Percentiles rank a stretch among this genome's conserved stretches.
These are phyloP conservation scores for Candoia aspera DNA, from an alignment of 2,113 vertebrate species.

Conservation along the genomic window DNA sequence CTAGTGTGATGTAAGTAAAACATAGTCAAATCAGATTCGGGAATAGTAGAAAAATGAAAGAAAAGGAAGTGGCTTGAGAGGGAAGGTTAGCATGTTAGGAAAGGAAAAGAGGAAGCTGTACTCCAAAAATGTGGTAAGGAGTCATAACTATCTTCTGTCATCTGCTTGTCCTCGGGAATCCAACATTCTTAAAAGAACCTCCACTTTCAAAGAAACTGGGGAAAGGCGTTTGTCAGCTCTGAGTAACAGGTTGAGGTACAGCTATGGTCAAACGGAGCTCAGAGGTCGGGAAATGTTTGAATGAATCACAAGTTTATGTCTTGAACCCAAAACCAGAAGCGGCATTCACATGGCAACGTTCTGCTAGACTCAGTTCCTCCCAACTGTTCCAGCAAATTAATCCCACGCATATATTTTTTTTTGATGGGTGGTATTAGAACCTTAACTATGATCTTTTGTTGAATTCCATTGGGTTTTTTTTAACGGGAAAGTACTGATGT, in stretches of 20 bases:
- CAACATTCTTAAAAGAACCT: neutral
- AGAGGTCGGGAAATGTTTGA: neutral
- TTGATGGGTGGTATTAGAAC: no score
- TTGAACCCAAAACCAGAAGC: neutral
- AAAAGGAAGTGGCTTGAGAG: accelerated
- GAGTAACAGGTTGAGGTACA: neutral
- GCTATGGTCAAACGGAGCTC: neutral
- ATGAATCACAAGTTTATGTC: neutral
- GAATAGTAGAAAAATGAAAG: neutral
- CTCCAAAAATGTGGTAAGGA: no score
- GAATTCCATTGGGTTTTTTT: neutral
- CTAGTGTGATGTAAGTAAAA: no score
- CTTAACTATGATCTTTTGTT: neutral
- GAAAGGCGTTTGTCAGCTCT: neutral
- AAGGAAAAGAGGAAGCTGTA: neutral
- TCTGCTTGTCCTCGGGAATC: neutral
- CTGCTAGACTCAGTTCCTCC: neutral
- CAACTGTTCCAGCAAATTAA: neutral
- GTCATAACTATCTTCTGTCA: neutral
- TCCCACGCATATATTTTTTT: neutral
- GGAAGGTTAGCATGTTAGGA: neutral
- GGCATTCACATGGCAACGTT: neutral
- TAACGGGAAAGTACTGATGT: neutral
- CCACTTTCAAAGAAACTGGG: neutral
- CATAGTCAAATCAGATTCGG: neutral